phyloP scores from a whole-genome alignment of 1,140 invertebrate species.

The Chymomyza costata region DNA sequence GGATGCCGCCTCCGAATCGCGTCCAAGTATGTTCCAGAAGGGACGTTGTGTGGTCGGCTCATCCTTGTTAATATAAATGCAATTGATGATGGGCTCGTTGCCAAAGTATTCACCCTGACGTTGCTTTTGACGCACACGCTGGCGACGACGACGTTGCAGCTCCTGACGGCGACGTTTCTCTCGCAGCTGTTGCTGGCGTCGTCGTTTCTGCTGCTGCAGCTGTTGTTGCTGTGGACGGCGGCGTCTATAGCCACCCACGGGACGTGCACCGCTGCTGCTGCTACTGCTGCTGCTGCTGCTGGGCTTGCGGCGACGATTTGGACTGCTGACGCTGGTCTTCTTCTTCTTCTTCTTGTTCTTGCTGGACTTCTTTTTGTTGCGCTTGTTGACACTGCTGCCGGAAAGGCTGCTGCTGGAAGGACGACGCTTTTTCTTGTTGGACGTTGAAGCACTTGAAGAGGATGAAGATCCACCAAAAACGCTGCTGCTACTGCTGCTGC shows the following conservation, averaged over 20 bases:
- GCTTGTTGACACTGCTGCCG: slow-evolving; percentile 19
- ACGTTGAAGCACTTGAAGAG: neutral
- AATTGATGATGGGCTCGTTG: slow-evolving; percentile 60
- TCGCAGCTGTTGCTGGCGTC: slow-evolving; percentile 7
- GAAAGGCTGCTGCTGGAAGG: slow-evolving; percentile 6
- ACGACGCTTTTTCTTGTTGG: slow-evolving; percentile 16
- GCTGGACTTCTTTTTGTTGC: slow-evolving; percentile 15
- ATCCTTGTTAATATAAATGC: slow-evolving; percentile 70
- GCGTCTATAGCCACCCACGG: slow-evolving; percentile 48
- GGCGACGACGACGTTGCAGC: neutral
- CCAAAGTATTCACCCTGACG: slow-evolving; percentile 31
- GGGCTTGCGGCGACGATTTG: slow-evolving; percentile 4
- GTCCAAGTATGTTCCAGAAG: slow-evolving; percentile 66
- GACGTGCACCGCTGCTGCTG: slow-evolving; percentile 14
- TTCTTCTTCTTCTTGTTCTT: slow-evolving; percentile 18
- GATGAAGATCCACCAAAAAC: neutral
- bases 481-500: slow-evolving; percentile 15
- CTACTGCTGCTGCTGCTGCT: slow-evolving; percentile 4
- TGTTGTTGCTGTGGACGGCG: slow-evolving; percentile 45
- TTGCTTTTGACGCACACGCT: slow-evolving; percentile 10
- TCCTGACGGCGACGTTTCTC: slow-evolving; percentile 28
- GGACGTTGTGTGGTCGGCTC: slow-evolving; percentile 55
- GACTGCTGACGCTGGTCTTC: slow-evolving; percentile 24
- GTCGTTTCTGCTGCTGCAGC: slow-evolving; percentile 7
- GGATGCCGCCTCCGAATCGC: slow-evolving; percentile 18